A percentile compares a stretch with the other conserved stretches of the same genome.
phyloP scores from a whole-genome alignment of 2,888 invertebrate species.

The Chouioia cunea region DNA sequence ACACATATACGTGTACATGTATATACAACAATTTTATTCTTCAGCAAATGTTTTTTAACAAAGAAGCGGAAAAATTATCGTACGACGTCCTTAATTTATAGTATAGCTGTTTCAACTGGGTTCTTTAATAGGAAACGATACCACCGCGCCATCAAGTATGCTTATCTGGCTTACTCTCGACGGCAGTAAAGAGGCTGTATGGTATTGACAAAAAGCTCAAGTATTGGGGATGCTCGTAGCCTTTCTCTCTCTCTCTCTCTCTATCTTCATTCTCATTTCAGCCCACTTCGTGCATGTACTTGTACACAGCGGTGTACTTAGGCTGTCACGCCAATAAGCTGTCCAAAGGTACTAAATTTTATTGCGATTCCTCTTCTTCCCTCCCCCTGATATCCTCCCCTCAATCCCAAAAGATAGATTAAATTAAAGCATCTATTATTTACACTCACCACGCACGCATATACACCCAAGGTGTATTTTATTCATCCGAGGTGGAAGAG shows the following conservation, averaged over 20 bases:
- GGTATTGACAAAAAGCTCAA: conserved; percentile 42
- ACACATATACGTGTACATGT: no score
- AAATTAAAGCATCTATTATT: conserved; percentile 47
- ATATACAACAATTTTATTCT: no score
- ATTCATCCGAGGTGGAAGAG: conserved; percentile 7
- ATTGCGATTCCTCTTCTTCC: conserved; percentile 40
- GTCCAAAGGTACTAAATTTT: conserved; percentile 47
- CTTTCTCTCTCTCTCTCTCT: background rate
- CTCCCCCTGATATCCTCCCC: conserved; percentile 23
- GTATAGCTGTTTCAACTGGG: background rate
- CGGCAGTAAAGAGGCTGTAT: conserved; percentile 16
- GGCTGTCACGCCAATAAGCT: conserved; percentile 44
- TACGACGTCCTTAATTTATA: background rate
- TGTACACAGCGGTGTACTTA: conserved; percentile 32
- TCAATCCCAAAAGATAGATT: conserved; percentile 25
- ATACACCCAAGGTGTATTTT: conserved; percentile 6
- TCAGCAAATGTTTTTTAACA: no score
- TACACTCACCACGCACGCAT: conserved; percentile 32
- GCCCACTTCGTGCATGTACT: background rate
- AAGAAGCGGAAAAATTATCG: no score
- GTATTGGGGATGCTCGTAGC: conserved; percentile 17
- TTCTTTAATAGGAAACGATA: conserved; percentile 7
- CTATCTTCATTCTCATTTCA: conserved; percentile 13
- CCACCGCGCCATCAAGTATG: conserved; percentile 16
- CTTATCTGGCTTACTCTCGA: conserved; percentile 15